A percentile compares a stretch with the other conserved stretches of the same genome.
Evolutionary conservation across 2,888 invertebrate species (phyloP).

Genomic region (Papilio elwesi): DNA sequence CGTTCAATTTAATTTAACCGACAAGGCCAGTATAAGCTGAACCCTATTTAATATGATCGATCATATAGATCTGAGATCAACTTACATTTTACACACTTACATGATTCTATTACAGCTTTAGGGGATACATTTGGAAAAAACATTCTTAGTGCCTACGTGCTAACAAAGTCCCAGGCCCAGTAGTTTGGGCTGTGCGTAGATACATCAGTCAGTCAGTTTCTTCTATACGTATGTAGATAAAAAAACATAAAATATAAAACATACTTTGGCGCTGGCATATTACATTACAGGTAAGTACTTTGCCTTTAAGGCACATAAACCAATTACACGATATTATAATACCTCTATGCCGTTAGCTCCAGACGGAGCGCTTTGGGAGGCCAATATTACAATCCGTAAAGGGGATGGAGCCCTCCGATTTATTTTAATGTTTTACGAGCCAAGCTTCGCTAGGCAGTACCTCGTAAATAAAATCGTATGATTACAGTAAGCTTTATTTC

Average conservation of each 20-base stretch:
- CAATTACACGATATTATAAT: conserved; percentile 21
- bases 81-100: too few species aligned
- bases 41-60: too few species aligned
- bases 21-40: too few species aligned
- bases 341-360: conserved; percentile 1
- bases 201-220: too few species aligned
- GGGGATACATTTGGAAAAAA: too few species aligned
- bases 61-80: too few species aligned
- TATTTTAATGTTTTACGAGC: conserved; percentile 31
- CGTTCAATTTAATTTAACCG: too few species aligned
- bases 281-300: not conserved
- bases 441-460: conserved; percentile 7
- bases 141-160: too few species aligned
- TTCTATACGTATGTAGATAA: too few species aligned
- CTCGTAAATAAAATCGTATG: conserved; percentile 23
- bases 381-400: conserved; percentile 26
- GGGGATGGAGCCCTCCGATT: conserved; percentile 27
- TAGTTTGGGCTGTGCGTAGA: too few species aligned
- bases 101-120: too few species aligned
- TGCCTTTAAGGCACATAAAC: conserved; percentile 10
- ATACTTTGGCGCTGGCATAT: not conserved
- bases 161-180: too few species aligned
- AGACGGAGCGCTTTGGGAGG: conserved; percentile 14
- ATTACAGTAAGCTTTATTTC: conserved; percentile 20
- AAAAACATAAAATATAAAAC: conserved; percentile 2